Conservation (phyloP, 2,888 invertebrate species). For the Cerastoderma edule region DNA sequence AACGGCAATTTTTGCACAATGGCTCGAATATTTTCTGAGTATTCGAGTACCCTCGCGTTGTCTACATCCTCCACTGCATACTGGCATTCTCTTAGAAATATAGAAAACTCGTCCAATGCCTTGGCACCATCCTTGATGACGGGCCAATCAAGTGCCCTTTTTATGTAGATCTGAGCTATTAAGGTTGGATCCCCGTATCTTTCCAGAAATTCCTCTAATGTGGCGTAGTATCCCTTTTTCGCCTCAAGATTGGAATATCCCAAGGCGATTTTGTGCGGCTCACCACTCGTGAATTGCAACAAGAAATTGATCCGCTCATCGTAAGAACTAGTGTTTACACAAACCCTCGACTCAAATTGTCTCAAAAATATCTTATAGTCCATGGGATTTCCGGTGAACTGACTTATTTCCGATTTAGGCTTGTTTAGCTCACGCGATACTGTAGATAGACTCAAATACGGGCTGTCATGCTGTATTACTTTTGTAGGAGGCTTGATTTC, state of each 20-base stretch:
- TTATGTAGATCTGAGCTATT: constrained; percentile 31
- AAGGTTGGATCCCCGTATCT: constrained; percentile 40
- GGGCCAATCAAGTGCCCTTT: constrained; percentile 33
- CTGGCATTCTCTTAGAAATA: constrained; percentile 40
- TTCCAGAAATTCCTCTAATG: constrained; percentile 17
- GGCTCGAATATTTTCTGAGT: constrained; percentile 45
- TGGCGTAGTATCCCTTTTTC: constrained; percentile 8
- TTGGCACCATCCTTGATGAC: constrained; percentile 26
- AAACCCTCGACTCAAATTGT: constrained; percentile 36
- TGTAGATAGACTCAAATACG: background rate
- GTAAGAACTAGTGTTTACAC: constrained; percentile 32
- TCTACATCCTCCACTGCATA: constrained; percentile 35
- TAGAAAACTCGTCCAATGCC: constrained; percentile 30
- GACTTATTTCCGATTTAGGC: constrained; percentile 39
- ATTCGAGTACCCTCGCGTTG: constrained; percentile 33
- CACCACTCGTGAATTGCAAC: constrained; percentile 35
- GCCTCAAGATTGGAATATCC: constrained; percentile 37
- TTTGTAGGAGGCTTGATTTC: background rate
- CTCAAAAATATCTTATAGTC: constrained; percentile 36
- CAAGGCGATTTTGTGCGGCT: constrained; percentile 31
- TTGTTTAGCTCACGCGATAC: constrained; percentile 26
- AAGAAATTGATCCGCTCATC: constrained; percentile 39
- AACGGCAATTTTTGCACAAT: constrained; percentile 43
- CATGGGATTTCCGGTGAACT: constrained; percentile 38
- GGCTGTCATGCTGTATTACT: background rate